Evolutionary conservation across 2,113 vertebrate genomes (phyloP).

Genomic region (Neomonachus schauinslandi): DNA sequence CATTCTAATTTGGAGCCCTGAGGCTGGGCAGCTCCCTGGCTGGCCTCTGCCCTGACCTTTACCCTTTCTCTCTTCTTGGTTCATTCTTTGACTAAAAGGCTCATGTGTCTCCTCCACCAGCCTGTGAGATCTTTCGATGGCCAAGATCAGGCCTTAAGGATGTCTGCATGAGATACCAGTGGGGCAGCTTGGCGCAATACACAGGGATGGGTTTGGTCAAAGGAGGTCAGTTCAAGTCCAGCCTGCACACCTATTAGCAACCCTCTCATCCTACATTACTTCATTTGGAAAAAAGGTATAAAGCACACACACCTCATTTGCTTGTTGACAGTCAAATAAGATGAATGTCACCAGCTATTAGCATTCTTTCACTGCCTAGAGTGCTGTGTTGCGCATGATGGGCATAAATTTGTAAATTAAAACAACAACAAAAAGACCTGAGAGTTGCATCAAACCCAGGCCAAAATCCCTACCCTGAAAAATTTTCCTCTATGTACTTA

Average conservation of each 20-base stretch:
- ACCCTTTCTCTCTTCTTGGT: neutral
- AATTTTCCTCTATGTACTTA: neutral
- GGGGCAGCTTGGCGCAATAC: neutral
- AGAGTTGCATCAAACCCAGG: neutral
- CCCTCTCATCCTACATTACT: neutral
- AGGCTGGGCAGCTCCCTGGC: neutral
- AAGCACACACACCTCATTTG: neutral
- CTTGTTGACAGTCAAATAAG: neutral
- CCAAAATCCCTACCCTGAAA: neutral
- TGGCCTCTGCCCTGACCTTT: neutral
- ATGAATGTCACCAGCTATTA: neutral
- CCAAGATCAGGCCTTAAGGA: neutral
- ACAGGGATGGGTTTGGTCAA: neutral
- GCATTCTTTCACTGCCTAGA: neutral
- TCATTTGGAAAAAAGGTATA: neutral
- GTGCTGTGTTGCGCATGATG: neutral
- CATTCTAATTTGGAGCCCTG: neutral
- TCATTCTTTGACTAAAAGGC: neutral
- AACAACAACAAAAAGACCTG: neutral
- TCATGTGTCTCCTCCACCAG: neutral
- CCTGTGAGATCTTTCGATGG: neutral
- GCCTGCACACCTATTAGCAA: neutral
- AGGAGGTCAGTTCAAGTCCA: neutral
- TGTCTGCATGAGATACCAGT: neutral
- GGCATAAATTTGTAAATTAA: neutral